Evolutionary conservation across 2,797 vertebrate genomes (phyloP).

Genomic region (Otolemur crassicaudatus): DNA sequence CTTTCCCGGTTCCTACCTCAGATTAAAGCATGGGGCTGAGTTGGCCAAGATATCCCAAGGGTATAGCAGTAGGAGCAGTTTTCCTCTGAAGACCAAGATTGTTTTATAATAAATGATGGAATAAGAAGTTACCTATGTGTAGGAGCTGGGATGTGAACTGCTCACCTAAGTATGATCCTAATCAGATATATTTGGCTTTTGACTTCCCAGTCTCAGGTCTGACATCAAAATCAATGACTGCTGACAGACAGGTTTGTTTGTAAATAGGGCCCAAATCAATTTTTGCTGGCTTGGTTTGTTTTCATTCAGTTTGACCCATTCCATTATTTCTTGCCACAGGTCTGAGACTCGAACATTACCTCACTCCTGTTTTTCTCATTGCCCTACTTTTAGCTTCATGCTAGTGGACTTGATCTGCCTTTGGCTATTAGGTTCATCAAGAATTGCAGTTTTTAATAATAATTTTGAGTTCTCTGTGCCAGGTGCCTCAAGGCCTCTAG

Average conservation of each 20-base stretch:
- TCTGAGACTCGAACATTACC: conserved; percentile 35
- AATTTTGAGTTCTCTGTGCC: conserved; percentile 55
- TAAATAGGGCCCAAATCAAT: not conserved
- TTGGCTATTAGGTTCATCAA: conserved; percentile 57
- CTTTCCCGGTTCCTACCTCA: not conserved
- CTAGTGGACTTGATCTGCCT: conserved; percentile 28
- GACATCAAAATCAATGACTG: not conserved
- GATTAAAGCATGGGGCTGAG: not conserved
- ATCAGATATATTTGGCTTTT: not conserved
- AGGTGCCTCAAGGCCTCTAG: conserved; percentile 20
- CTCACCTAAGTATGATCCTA: not conserved
- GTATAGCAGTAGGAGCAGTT: not conserved
- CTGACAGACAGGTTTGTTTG: not conserved
- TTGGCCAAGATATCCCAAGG: not conserved
- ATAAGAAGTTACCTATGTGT: not conserved
- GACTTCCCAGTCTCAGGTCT: not conserved
- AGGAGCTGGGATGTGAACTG: not conserved
- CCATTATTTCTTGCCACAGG: conserved; percentile 8
- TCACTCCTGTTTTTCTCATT: conserved; percentile 3
- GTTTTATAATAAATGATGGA: not conserved
- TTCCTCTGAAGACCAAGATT: not conserved
- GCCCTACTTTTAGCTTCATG: conserved; percentile 23
- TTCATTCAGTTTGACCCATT: not conserved
- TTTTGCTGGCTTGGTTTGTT: not conserved
- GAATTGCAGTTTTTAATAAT: conserved; percentile 54